Conservation (phyloP, 2,113 vertebrate genomes). For the human (Homo sapiens) region GRCh38 chr2:83508501-83509000, state of each 20-base stretch:
- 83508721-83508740: neutral
- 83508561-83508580: conserved; percentile 19
- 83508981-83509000: conserved; percentile 33
- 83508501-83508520: neutral
- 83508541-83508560: conserved; percentile 18
- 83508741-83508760: neutral
- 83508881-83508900: neutral
- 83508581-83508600: neutral
- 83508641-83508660: neutral
- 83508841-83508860: neutral
- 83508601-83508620: neutral
- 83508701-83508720: neutral
- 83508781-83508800: neutral
- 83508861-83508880: neutral
- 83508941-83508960: conserved; percentile 18
- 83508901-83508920: conserved; percentile 30
- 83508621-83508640: conserved; percentile 2
- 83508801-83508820: conserved; percentile 21
- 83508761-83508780: neutral
- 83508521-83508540: neutral
- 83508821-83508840: neutral
- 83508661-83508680: conserved; percentile 16
- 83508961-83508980: conserved; percentile 50
- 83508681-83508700: neutral
- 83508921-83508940: conserved; percentile 30